A percentile compares a stretch with the other conserved stretches of the same genome.
Conservation (phyloP, 2,888 invertebrate genomes). For the Dichetophora obliterata region DNA sequence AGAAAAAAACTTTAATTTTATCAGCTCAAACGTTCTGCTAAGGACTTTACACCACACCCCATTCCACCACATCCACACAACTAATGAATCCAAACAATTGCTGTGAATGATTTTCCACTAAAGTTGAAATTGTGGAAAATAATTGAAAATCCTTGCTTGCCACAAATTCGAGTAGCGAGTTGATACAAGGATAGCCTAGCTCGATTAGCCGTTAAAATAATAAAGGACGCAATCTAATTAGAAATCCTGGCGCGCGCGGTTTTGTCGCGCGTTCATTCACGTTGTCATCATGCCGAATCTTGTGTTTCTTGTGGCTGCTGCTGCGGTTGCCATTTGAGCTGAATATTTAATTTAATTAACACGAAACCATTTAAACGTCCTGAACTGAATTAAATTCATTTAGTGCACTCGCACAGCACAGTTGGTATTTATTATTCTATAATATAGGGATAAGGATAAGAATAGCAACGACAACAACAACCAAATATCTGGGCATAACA, state of each 20-base stretch:
- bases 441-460: neutral
- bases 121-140: conserved; percentile 18
- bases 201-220: conserved; percentile 66
- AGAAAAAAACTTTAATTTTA: neutral
- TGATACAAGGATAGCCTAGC: conserved; percentile 45
- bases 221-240: conserved; percentile 65
- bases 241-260: conserved; percentile 52
- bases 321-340: conserved; percentile 46
- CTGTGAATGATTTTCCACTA: conserved; percentile 4
- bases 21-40: neutral
- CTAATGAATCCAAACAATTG: conserved; percentile 16
- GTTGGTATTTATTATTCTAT: conserved; percentile 60
- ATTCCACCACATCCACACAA: neutral
- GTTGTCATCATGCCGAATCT: conserved; percentile 1
- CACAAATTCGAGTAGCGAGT: conserved; percentile 57
- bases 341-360: conserved; percentile 69
- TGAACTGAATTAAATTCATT: conserved; percentile 33
- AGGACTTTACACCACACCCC: neutral
- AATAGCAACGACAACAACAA: neutral
- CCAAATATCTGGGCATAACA: neutral
- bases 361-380: conserved; percentile 61
- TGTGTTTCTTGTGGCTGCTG: conserved; percentile 41
- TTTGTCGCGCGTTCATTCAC: conserved; percentile 40
- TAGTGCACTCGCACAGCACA: conserved; percentile 47
- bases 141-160: conserved; percentile 44